Conservation (phyloP, 2,888 invertebrate genomes). For the Oconnorella tubifera region DNA sequence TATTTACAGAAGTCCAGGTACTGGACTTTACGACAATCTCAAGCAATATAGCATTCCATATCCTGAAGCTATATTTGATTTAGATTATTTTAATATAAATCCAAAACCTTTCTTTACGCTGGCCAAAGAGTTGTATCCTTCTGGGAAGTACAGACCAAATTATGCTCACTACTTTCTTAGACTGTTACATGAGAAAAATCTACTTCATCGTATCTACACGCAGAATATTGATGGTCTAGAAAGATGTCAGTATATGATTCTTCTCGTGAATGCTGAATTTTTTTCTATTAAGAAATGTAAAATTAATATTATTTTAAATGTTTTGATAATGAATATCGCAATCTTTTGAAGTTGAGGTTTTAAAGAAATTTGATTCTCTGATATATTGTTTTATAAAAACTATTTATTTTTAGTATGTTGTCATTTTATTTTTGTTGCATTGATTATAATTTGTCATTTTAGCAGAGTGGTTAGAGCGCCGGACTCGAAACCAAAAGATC, state of each 20-base stretch:
- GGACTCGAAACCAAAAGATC: no score
- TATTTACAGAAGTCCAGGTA: slow-evolving; percentile 74
- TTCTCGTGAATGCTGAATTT: neutral
- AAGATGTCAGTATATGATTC: slow-evolving; percentile 46
- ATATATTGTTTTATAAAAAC: no score
- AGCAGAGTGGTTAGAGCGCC: no score
- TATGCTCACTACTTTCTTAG: slow-evolving; percentile 56
- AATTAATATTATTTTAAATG: no score
- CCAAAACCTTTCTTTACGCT: slow-evolving; percentile 89
- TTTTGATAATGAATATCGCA: no score
- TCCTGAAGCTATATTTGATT: slow-evolving; percentile 87
- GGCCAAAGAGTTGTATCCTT: slow-evolving; percentile 84
- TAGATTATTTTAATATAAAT: slow-evolving; percentile 75
- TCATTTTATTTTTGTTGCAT: no score
- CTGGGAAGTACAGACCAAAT: slow-evolving; percentile 61
- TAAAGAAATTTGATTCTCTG: no score
- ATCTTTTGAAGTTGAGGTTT: no score
- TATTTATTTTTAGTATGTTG: no score
- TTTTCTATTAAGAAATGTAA: no score
- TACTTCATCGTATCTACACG: slow-evolving; percentile 56
- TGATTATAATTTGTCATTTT: no score
- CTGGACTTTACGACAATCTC: slow-evolving; percentile 86
- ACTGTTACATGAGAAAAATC: slow-evolving; percentile 54
- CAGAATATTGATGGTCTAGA: slow-evolving; percentile 59
- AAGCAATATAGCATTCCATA: slow-evolving; percentile 84